These are phyloP conservation scores for Augiades crinisus DNA, from an alignment of 2,888 invertebrate species.

Conservation along the genomic window DNA sequence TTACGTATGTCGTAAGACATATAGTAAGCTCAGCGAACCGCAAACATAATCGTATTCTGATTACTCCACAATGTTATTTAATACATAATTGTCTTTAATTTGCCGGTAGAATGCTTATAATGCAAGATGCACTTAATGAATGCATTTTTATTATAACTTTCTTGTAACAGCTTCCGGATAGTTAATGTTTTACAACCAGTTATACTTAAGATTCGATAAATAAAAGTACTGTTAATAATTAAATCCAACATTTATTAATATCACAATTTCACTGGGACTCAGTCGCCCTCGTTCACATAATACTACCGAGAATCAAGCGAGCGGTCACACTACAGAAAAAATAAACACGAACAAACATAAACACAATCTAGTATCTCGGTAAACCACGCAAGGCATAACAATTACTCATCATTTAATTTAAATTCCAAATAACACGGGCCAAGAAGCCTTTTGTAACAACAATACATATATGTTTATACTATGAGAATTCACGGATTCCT, in stretches of 20 bases:
- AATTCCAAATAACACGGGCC: slow-evolving; percentile 36
- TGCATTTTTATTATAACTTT: neutral
- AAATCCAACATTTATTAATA: slow-evolving; percentile 71
- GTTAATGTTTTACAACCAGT: neutral
- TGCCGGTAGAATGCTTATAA: slow-evolving; percentile 18
- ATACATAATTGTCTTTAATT: slow-evolving; percentile 24
- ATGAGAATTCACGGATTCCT: slow-evolving; percentile 49
- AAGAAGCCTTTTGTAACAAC: slow-evolving; percentile 34
- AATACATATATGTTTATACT: slow-evolving; percentile 29
- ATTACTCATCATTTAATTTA: slow-evolving; percentile 38
- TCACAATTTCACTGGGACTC: slow-evolving; percentile 76
- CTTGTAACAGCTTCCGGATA: neutral
- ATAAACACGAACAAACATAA: slow-evolving; percentile 40
- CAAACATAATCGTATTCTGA: slow-evolving; percentile 33
- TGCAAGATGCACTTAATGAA: slow-evolving; percentile 2
- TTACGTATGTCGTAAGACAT: slow-evolving; percentile 26
- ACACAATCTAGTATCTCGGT: slow-evolving; percentile 39
- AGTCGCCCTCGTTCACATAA: slow-evolving; percentile 46
- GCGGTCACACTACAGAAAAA: slow-evolving; percentile 32
- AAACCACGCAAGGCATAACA: slow-evolving; percentile 29
- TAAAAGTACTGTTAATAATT: slow-evolving; percentile 27
- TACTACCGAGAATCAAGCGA: slow-evolving; percentile 50
- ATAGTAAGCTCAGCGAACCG: slow-evolving; percentile 31
- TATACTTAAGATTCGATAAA: slow-evolving; percentile 28
- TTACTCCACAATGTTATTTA: slow-evolving; percentile 31